Base-by-base conservation (phyloP, 2,797 vertebrate species). In the Pogonophryne albipinna region DNA sequence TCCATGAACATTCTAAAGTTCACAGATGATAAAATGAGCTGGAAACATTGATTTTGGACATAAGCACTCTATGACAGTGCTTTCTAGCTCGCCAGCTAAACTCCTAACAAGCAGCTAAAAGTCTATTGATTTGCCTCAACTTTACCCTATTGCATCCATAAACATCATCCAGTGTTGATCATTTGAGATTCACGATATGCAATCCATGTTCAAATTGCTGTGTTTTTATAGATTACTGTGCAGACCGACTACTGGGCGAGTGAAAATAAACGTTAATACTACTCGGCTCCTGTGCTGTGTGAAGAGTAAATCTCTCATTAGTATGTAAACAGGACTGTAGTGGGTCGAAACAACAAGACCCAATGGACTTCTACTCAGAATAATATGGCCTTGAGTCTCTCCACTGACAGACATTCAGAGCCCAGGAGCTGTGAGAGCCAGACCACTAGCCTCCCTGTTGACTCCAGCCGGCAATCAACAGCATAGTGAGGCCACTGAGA, bases 321-420 rank as follows among this genome's bases (percentile, higher is more conserved):
- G 91, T 93, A 95, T 94, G 91, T 92, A 92, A 92, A 93, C 87
- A 67, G 80, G 76, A 83, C 65, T 80, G 79, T 66, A 65, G 74
- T 73, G 84, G 87, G 90, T 92, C 87, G 91, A 87, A 90, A 86
- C 90, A 91, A 91, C 74, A 79, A 85, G 85, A 91, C 91, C 91
- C 87, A 16, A 71, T 71, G 86, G 93, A 90, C 84, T 87, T 89
- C 86, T 74, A 69, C 84, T 92, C 87, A 84, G 87, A 87, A 88
- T 93, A 92, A 92, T 82, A 84, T 83, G 78, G 87, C 85, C 89
- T 91, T 66, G 44, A 90, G 85, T 90, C 88, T 84, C 91, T 87
- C 67, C 71, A 79, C 82, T 89, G 92, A 91, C 90, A 91, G 90
- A 90, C 81, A 73, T 64, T 86, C 58, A 58, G 76, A 89, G 80